Evolutionary conservation across 2,888 invertebrate species (phyloP).

Genomic region (Erebia epiphron): DNA sequence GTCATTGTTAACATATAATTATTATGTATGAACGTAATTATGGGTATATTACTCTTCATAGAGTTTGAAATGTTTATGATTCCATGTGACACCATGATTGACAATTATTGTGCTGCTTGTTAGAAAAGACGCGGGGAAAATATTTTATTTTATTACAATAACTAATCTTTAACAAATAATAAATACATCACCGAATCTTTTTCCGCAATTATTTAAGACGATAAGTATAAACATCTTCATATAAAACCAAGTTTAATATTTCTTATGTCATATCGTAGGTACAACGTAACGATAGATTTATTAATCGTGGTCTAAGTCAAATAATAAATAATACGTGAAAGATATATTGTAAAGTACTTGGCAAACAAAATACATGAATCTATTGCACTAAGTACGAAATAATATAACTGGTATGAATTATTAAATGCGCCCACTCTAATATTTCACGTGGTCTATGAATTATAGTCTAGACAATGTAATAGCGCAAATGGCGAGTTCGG

Average conservation of each 20-base stretch:
- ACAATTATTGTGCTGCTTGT: background rate
- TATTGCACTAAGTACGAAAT: conserved; percentile 9
- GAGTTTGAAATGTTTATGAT: conserved; percentile 3
- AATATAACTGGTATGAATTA: conserved; percentile 3
- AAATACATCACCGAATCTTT: background rate
- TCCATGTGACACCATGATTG: conserved; percentile 1
- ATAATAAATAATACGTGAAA: conserved; percentile 12
- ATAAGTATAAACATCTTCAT: background rate
- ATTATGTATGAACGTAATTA: background rate
- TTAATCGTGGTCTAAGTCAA: conserved; percentile 8
- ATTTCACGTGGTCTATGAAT: conserved; percentile 25
- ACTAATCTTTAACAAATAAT: too few species aligned
- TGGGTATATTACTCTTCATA: background rate
- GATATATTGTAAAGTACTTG: conserved; percentile 22
- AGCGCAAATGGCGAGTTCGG: conserved; percentile 52
- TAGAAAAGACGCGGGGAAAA: background rate
- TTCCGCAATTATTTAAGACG: background rate
- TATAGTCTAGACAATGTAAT: conserved; percentile 63
- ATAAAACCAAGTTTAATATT: background rate
- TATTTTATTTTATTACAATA: background rate
- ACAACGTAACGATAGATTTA: background rate
- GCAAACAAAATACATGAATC: conserved; percentile 11
- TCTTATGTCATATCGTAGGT: conserved; percentile 4
- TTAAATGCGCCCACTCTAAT: conserved; percentile 24
- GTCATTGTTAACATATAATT: background rate